phyloP scores from a whole-genome alignment of 2,113 vertebrate genomes.

The Bettongia penicillata region DNA sequence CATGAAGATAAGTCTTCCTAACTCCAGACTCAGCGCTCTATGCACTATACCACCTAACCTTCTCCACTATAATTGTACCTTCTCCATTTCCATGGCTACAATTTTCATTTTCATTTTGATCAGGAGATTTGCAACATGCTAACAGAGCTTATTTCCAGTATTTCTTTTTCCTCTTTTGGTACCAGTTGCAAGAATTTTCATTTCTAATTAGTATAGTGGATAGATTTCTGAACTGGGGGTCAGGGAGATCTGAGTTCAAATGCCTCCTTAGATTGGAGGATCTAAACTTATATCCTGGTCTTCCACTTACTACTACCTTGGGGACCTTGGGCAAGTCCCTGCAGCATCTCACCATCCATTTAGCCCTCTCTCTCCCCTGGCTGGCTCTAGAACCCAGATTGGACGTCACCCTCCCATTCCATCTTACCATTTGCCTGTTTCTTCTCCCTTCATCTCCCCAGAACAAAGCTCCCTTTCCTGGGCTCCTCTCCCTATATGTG shows the following conservation, averaged over 20 bases:
- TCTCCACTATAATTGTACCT: background rate
- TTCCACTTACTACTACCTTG: background rate
- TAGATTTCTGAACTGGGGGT: background rate
- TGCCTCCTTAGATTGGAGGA: background rate
- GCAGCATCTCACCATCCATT: background rate
- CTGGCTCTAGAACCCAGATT: background rate
- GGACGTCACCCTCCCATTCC: background rate
- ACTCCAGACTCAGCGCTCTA: too few relatives aligned
- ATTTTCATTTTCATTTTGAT: background rate
- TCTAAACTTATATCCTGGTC: background rate
- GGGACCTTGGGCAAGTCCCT: background rate
- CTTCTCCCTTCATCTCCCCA: background rate
- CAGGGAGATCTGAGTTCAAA: background rate
- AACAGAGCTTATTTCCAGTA: background rate
- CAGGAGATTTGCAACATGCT: background rate
- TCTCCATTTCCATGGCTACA: background rate
- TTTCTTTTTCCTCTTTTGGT: background rate
- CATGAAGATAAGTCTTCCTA: background rate
- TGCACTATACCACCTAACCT: too few relatives aligned
- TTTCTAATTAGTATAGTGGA: background rate
- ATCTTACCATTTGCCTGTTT: background rate
- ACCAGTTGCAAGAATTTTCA: background rate
- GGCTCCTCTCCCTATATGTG: background rate
- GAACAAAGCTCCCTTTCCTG: background rate
- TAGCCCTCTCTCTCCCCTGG: background rate